A percentile compares a stretch with the other conserved stretches of the same genome.
phyloP scores from a whole-genome alignment of 2,113 vertebrate genomes.

The Nyctibius bracteatus region DNA sequence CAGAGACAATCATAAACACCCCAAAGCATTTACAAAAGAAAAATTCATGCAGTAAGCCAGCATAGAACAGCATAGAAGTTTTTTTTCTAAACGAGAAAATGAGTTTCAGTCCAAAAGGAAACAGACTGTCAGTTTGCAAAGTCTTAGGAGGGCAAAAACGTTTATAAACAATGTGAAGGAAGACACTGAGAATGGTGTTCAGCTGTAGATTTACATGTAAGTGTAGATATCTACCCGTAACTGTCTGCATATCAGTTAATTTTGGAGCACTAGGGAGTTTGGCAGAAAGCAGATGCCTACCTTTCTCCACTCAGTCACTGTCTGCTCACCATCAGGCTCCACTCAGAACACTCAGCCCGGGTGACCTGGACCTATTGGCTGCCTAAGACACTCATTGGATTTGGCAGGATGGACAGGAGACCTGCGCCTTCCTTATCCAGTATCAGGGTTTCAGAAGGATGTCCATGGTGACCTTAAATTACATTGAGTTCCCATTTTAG shows the following conservation, averaged over 20 bases:
- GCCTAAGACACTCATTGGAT: background rate
- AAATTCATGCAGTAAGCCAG: background rate
- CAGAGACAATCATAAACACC: background rate
- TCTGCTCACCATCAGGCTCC: background rate
- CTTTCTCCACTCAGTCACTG: background rate
- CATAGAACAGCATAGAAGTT: background rate
- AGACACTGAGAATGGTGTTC: background rate
- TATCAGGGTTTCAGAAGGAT: background rate
- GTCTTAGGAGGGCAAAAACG: background rate
- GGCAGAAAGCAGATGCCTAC: background rate
- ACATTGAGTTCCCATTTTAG: background rate
- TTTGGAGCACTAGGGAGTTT: background rate
- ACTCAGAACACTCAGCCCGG: background rate
- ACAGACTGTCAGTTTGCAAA: background rate
- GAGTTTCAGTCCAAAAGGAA: background rate
- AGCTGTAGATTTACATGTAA: background rate
- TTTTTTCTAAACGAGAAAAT: background rate
- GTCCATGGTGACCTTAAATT: background rate
- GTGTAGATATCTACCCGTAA: background rate
- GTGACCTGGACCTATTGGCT: background rate
- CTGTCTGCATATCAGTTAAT: background rate
- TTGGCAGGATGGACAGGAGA: background rate
- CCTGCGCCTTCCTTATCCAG: background rate
- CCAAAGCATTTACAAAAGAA: background rate
- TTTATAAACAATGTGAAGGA: background rate